phyloP scores from a whole-genome alignment of 1,140 invertebrate species.

The Acromyrmex charruanus region DNA sequence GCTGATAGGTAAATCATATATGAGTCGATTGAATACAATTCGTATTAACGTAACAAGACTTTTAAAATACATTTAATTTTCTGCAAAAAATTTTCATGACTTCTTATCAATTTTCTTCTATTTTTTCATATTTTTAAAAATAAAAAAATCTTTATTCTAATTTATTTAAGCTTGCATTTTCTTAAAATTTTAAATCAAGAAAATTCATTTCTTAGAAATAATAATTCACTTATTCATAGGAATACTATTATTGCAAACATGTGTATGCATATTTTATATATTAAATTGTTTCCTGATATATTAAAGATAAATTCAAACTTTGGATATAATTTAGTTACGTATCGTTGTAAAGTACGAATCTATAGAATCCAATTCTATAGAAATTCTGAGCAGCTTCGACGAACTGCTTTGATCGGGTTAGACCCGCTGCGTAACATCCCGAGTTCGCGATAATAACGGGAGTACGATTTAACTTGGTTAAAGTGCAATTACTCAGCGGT shows the following conservation, averaged over 20 bases:
- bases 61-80: constrained; percentile 13
- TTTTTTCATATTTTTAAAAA: not conserved
- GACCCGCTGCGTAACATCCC: constrained; percentile 72
- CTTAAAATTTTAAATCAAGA: too few relatives aligned
- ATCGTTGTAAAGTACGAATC: constrained; percentile 19
- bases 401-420: constrained; percentile 73
- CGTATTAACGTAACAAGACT: constrained; percentile 24
- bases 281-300: not conserved
- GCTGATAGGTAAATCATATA: constrained; percentile 36
- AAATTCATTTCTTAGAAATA: too few relatives aligned
- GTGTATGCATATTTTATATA: not conserved
- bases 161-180: too few relatives aligned
- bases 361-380: constrained; percentile 69
- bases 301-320: not conserved
- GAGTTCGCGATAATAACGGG: constrained; percentile 74
- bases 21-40: constrained; percentile 13
- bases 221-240: not conserved
- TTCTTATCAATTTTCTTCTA: too few relatives aligned
- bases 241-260: not conserved
- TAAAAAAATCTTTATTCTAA: not conserved
- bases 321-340: constrained; percentile 32
- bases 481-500: constrained; percentile 78
- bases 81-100: too few relatives aligned
- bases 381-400: constrained; percentile 65
- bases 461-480: constrained; percentile 78